A percentile compares a stretch with the other conserved stretches of the same genome.
phyloP scores from a whole-genome alignment of 2,888 invertebrate genomes.

The Sinopyrophorus schimmeli region DNA sequence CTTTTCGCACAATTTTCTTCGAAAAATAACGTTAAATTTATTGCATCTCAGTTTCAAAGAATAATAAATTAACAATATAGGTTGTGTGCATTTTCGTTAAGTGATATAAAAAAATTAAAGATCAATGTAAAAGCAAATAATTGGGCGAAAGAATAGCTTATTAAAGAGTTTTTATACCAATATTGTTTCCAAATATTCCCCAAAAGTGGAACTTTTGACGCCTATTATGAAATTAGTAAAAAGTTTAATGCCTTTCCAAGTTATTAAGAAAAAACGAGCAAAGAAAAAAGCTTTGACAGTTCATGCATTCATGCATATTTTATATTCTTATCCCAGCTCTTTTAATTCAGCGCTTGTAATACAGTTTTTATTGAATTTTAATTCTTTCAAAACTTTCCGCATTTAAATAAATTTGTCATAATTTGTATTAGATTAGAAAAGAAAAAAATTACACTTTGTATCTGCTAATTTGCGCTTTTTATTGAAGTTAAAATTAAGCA shows the following conservation, averaged over 20 bases:
- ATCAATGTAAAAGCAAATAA: no score
- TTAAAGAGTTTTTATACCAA: no score
- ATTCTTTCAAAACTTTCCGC: conserved; percentile 1
- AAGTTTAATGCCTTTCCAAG: not conserved
- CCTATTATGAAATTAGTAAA: conserved; percentile 8
- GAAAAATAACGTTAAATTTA: no score
- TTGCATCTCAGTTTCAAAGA: no score
- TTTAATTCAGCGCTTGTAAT: conserved; percentile 5
- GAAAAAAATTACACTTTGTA: not conserved
- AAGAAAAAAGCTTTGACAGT: conserved; percentile 7
- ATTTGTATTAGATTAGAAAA: not conserved
- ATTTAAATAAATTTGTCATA: conserved; percentile 5
- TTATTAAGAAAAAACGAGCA: conserved; percentile 8
- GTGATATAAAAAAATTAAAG: no score
- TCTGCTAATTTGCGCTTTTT: not conserved
- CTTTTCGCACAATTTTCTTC: no score
- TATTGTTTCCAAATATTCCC: no score
- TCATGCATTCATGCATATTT: conserved; percentile 10
- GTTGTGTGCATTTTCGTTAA: no score
- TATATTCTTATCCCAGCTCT: conserved; percentile 4
- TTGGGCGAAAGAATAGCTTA: no score
- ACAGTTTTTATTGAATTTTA: conserved; percentile 6
- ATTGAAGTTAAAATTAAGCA: not conserved
- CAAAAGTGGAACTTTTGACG: no score
- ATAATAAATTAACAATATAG: no score